phyloP scores from a whole-genome alignment of 2,113 vertebrate species.

The Tragelaphus strepsiceros region DNA sequence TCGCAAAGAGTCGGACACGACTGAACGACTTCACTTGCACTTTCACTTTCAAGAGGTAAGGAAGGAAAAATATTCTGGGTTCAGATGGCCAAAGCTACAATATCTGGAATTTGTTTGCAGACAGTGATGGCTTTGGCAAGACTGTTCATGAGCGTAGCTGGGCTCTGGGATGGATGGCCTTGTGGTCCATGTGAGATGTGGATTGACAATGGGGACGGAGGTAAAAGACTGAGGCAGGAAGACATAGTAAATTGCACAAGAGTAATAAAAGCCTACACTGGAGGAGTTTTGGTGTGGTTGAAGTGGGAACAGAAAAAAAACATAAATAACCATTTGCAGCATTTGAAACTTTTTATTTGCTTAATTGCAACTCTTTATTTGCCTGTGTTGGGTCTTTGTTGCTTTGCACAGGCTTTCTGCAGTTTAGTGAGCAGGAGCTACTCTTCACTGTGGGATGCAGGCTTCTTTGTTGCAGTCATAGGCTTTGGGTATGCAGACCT shows the following conservation, averaged over 20 bases:
- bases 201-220: background rate
- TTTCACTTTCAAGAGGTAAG: background rate
- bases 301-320: background rate
- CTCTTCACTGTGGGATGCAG: accelerated
- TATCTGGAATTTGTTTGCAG: background rate
- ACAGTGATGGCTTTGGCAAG: background rate
- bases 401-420: background rate
- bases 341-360: background rate
- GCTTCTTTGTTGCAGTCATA: background rate
- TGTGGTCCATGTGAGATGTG: background rate
- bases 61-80: background rate
- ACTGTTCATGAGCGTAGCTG: background rate
- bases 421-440: background rate
- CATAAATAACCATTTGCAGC: background rate
- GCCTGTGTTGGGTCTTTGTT: background rate
- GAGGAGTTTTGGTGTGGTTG: background rate
- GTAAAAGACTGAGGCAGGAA: background rate
- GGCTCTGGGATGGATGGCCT: background rate
- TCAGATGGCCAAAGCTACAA: background rate
- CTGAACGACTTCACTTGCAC: too few species aligned
- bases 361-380: background rate
- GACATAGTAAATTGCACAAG: background rate
- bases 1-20: too few species aligned
- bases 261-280: background rate
- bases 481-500: background rate